These are phyloP conservation scores for Mimumesa dahlbomi DNA, from an alignment of 2,888 invertebrate genomes.

Conservation along the genomic window DNA sequence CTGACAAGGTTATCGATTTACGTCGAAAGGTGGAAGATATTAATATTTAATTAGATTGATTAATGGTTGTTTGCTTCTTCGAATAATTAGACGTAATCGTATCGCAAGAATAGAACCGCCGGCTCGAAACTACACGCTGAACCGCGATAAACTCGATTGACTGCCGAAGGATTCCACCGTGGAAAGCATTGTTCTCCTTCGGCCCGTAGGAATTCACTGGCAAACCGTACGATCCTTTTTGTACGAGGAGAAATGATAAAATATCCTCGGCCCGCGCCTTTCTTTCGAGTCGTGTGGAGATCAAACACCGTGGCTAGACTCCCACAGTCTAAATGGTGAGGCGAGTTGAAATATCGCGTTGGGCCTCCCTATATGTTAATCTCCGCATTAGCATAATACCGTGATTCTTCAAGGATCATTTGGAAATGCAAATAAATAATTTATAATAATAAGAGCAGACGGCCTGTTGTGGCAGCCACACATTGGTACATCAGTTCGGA, in stretches of 20 bases:
- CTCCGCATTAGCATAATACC: slow-evolving; percentile 79
- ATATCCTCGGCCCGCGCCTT: slow-evolving; percentile 59
- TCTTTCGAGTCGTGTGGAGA: slow-evolving; percentile 68
- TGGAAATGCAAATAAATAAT: slow-evolving; percentile 80
- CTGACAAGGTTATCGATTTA: too few species aligned
- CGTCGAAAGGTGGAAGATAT: too few species aligned
- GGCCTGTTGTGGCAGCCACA: slow-evolving; percentile 63
- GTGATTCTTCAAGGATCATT: slow-evolving; percentile 80
- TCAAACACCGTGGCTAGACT: slow-evolving; percentile 68
- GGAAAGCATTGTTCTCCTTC: slow-evolving; percentile 58
- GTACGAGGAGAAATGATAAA: slow-evolving; percentile 64
- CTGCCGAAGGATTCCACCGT: slow-evolving; percentile 32
- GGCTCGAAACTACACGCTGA: background rate
- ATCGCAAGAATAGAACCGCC: background rate
- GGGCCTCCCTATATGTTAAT: slow-evolving; percentile 79
- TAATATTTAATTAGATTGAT: background rate
- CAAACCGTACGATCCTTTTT: slow-evolving; percentile 47
- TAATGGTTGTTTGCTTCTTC: background rate
- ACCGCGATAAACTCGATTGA: slow-evolving; percentile 27
- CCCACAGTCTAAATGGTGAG: slow-evolving; percentile 69
- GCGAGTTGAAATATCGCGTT: slow-evolving; percentile 79
- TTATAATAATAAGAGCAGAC: slow-evolving; percentile 78
- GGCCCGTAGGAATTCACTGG: slow-evolving; percentile 50
- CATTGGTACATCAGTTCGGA: slow-evolving; percentile 59
- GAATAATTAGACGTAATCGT: background rate